These are phyloP conservation scores for Oryzias celebensis DNA, from an alignment of 2,113 vertebrate genomes.

Conservation along the genomic window DNA sequence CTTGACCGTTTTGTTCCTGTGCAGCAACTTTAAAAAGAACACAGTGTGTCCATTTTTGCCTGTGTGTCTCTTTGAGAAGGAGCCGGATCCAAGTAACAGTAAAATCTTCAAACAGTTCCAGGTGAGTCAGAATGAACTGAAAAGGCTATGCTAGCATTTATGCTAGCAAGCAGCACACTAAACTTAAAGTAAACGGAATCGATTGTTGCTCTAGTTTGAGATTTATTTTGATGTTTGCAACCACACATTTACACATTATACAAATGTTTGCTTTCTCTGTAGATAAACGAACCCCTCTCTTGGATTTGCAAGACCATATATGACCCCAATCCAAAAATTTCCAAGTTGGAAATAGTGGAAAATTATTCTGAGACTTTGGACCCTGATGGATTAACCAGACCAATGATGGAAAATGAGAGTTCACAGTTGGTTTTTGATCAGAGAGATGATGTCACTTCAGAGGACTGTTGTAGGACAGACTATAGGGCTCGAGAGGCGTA, in stretches of 20 bases:
- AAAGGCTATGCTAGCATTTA: not conserved
- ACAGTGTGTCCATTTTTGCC: slow-evolving; percentile 10
- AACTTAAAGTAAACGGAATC: not conserved
- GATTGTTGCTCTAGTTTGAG: slow-evolving; percentile 1
- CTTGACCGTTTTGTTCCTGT: slow-evolving; percentile 1
- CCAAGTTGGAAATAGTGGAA: slow-evolving; percentile 61
- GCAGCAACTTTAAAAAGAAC: not conserved
- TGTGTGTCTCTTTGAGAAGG: slow-evolving; percentile 33
- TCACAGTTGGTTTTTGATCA: slow-evolving; percentile 3
- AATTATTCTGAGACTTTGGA: not conserved
- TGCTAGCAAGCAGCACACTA: not conserved
- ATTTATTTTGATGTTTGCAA: not conserved
- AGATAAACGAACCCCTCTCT: slow-evolving; percentile 45
- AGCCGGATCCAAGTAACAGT: slow-evolving; percentile 73
- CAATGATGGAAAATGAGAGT: not conserved
- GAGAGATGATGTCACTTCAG: not conserved
- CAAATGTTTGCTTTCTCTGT: slow-evolving; percentile 10
- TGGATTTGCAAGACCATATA: slow-evolving; percentile 16
- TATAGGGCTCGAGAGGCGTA: slow-evolving; percentile 43
- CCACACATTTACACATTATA: not conserved
- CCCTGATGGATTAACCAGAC: not conserved
- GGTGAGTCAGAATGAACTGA: slow-evolving; percentile 30
- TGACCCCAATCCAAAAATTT: slow-evolving; percentile 54
- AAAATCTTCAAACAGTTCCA: slow-evolving; percentile 56
- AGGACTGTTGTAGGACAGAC: slow-evolving; percentile 8